Percentiles rank a stretch among this genome's conserved stretches.
phyloP scores from a whole-genome alignment of 1,140 invertebrate genomes.

The Druon quercuslanigerum region DNA sequence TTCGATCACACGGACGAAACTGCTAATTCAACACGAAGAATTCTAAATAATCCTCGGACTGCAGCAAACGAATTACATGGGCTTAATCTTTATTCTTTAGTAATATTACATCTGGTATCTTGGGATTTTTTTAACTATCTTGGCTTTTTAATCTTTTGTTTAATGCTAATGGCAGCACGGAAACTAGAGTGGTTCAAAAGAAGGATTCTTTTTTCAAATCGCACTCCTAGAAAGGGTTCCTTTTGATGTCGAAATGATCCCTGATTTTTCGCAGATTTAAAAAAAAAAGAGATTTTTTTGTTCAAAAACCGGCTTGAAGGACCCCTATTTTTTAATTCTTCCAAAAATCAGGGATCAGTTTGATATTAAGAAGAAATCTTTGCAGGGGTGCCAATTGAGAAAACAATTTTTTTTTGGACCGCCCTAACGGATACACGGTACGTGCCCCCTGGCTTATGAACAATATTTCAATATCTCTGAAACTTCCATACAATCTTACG shows the following conservation, averaged over 20 bases:
- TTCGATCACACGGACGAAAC: slow-evolving; percentile 68
- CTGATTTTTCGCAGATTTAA: too few species aligned
- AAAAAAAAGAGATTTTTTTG: too few species aligned
- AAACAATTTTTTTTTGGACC: too few species aligned
- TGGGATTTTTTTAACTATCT: slow-evolving; percentile 55
- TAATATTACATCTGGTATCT: slow-evolving; percentile 49
- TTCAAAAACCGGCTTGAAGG: too few species aligned
- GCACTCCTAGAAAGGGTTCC: too few species aligned
- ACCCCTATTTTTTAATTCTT: too few species aligned
- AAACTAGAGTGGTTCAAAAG: not conserved
- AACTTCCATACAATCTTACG: slow-evolving; percentile 4
- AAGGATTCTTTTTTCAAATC: too few species aligned
- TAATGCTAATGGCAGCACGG: slow-evolving; percentile 68
- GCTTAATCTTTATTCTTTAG: slow-evolving; percentile 51
- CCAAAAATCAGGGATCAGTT: too few species aligned
- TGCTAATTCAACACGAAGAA: slow-evolving; percentile 65
- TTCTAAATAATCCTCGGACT: slow-evolving; percentile 62
- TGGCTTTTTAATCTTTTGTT: slow-evolving; percentile 53
- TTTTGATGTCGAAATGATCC: too few species aligned
- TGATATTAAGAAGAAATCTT: too few species aligned
- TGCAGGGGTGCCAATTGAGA: too few species aligned
- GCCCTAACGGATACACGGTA: slow-evolving; percentile 60
- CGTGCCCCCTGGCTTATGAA: slow-evolving; percentile 34
- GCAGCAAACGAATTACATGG: slow-evolving; percentile 58
- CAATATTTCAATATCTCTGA: slow-evolving; percentile 4